Evolutionary conservation across 1,140 invertebrate genomes (phyloP), one percentile per base, ranked within the genome.

Genomic region (Lordiphosa collinella): DNA sequence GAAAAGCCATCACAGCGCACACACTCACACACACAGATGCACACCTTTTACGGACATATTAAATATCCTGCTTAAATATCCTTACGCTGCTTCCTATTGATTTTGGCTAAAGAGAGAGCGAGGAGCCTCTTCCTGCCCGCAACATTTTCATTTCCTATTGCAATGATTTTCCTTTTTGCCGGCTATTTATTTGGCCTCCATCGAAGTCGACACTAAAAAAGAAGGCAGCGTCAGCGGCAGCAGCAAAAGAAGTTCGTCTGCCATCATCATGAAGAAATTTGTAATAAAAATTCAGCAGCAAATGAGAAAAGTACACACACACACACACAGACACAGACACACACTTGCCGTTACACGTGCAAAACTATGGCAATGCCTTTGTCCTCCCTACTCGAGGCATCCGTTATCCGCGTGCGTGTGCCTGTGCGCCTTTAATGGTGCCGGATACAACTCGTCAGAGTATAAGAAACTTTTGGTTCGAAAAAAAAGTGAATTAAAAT

Each of bases 31-130:
- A 31, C 13, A 29, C 32, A n/a, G n/a, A n/a, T n/a, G n/a, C n/a
- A 25, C 31, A 29, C 32, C 34, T 52, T 25, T 13, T 31, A 9
- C 22, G 50, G 55, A 67, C 72, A 84, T 78, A 78, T 82, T 82
- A 84, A 82, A 84, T 82, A 78, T 84, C 78, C 78, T 82, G 78
- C 78, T 78, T 82, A 84, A 82, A 82, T 82, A 82, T 78, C 78
- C 72, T 65, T 16, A 29, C 44, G 41, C 53, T 46, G 72, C 58
- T 78, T 78, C 63, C 67, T 74, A 80, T 80, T 80, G 75, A 80
- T 80, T 78, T 74, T 69, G 12, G 36, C 55, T 60, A 50, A 51
- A 37, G 40, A 35, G 40, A 35, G 38, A 31, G 10, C 4, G 38
- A 31, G 12, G 31, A 60, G 48, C 10, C 25, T 29, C 3, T 4